These are phyloP conservation scores for Schizaphis graminum DNA, from an alignment of 2,888 invertebrate species.

Conservation along the genomic window DNA sequence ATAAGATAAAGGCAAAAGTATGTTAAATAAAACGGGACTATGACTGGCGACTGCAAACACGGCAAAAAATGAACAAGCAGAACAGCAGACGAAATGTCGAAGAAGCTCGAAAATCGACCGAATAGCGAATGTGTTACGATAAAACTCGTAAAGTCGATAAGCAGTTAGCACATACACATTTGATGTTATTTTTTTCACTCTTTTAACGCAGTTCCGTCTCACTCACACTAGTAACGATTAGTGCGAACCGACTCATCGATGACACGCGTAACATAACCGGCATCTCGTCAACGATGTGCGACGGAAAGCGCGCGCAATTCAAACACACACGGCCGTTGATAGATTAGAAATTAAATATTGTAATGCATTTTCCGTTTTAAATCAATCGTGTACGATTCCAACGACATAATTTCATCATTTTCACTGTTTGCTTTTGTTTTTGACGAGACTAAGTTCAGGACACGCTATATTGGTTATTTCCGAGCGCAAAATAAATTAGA, in stretches of 20 bases:
- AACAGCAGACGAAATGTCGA: background rate
- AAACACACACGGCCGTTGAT: background rate
- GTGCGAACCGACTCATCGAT: conserved; percentile 30
- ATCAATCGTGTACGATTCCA: no score
- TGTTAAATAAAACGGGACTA: background rate
- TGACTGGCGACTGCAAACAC: background rate
- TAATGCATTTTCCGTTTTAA: background rate
- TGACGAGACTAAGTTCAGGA: no score
- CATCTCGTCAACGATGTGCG: conserved; percentile 47
- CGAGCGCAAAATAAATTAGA: no score
- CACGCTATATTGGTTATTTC: no score
- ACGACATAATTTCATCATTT: no score
- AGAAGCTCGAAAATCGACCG: conserved; percentile 39
- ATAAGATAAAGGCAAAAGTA: background rate
- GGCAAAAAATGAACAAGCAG: background rate
- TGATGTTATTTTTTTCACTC: background rate
- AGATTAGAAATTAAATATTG: no score
- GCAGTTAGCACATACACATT: conserved; percentile 19
- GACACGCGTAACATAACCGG: conserved; percentile 58
- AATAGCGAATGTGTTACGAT: conserved; percentile 43
- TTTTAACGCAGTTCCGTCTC: background rate
- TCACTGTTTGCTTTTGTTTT: no score
- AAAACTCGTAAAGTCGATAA: conserved; percentile 63
- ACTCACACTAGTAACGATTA: conserved; percentile 42
- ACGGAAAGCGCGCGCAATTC: conserved; percentile 45